Base-by-base conservation (phyloP, 2,113 vertebrate genomes). In the Anolis sagrei region DNA sequence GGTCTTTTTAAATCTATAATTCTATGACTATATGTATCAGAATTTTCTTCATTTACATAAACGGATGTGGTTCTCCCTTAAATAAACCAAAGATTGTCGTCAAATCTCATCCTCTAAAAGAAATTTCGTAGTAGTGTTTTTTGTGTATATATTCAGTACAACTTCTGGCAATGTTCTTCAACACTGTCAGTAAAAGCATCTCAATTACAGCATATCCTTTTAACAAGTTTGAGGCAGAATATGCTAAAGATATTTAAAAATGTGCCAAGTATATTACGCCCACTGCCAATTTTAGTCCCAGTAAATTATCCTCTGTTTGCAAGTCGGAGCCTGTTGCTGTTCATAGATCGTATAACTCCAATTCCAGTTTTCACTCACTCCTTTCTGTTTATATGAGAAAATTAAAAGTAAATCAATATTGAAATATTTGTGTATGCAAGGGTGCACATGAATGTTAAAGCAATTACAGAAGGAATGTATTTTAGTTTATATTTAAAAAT, bases 91-190 rank as follows among this genome's bases (percentile, higher is more conserved):
- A 83, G 66, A 54, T 16, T 79, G 75, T 79, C 86, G 89, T 86
- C 32, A 85, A 29, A 81, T 91, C 89, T 91, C 89, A 85, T 90
- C 86, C 34, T 23, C 68, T 79, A 54, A 18, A 54, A 78, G 70
- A 69, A 54, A 90, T 93, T 91, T 87, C 87, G 82, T 90, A 89
- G 49, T 81, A 68, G 58, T 0, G 0, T 90, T 91, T 89, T 92
- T 90, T 93, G n/a, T 90, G 44, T 91, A 88, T 76, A 81, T 92
- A 89, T 79, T 81, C 79, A 39, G 83, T 90, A 87, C 88, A 95
- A 95, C 91, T 95, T 92, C 87, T 93, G 88, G 87, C 92, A 92
- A 84, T 93, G 79, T 91, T 90, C 82, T 93, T 90, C 92, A 82
- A 80, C 78, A 82, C 54, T 74, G 49, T 91, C 93, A 91, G 91